These are phyloP conservation scores for Bombycilla garrulus DNA, from an alignment of 2,113 vertebrate genomes.

Conservation along the genomic window DNA sequence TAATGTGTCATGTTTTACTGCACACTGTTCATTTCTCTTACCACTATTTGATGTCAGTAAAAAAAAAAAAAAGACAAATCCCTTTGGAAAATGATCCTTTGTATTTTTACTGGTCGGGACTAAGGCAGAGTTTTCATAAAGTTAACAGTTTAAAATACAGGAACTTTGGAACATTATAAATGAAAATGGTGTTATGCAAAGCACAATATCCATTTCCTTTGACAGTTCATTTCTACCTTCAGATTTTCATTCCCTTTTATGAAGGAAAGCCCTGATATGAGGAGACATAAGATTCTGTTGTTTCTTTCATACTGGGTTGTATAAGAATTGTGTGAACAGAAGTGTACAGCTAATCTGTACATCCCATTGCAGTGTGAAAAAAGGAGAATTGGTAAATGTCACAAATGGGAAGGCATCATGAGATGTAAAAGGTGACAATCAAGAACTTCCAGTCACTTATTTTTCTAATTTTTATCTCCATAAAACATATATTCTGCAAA, in stretches of 20 bases:
- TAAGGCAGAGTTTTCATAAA: background rate
- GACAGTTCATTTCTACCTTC: background rate
- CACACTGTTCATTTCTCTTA: background rate
- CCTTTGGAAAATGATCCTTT: background rate
- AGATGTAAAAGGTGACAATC: background rate
- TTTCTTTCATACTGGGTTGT: background rate
- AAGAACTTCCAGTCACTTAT: fast-evolving
- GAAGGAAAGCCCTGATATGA: background rate
- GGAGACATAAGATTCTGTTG: background rate
- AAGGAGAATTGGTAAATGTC: background rate
- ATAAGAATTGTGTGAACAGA: background rate
- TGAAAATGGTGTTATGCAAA: background rate
- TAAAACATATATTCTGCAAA: fast-evolving
- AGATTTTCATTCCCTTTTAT: background rate
- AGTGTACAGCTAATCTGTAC: background rate
- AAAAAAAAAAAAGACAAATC: background rate
- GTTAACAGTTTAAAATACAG: background rate
- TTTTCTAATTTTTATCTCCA: background rate
- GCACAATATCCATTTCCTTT: background rate
- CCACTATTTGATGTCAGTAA: background rate
- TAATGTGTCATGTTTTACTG: background rate
- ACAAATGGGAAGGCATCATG: background rate
- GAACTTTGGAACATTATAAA: background rate
- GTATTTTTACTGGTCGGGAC: background rate
- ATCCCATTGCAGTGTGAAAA: background rate